Percentiles rank a stretch among this genome's conserved stretches.
These are phyloP conservation scores for Drosophila diplacantha DNA, from an alignment of 2,888 invertebrate genomes.

Conservation along the genomic window DNA sequence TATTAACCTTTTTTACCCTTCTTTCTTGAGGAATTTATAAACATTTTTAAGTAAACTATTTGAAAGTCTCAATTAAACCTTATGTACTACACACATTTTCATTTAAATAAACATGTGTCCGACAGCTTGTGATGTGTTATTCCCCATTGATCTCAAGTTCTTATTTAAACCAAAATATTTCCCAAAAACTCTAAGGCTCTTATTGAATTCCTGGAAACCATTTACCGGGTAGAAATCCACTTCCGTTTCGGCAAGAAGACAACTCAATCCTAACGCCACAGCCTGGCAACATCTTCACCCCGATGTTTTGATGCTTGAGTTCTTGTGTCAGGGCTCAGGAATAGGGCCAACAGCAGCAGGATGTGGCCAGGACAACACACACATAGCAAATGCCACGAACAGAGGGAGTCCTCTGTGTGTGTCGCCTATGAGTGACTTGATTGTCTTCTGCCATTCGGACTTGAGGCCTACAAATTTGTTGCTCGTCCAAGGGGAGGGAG, in stretches of 20 bases:
- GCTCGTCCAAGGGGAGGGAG: constrained; percentile 20
- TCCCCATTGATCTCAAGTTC: constrained; percentile 3
- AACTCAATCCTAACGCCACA: constrained; percentile 27
- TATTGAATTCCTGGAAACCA: constrained; percentile 15
- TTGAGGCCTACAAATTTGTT: constrained; percentile 57
- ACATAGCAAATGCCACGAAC: constrained; percentile 21
- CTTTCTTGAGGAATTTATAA: neutral
- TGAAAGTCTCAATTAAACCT: neutral
- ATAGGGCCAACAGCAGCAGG: constrained; percentile 36
- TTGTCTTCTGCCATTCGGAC: constrained; percentile 54
- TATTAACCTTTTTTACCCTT: no score
- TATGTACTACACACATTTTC: neutral
- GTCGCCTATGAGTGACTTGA: constrained; percentile 46
- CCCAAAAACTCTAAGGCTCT: neutral
- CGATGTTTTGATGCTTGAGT: constrained; percentile 28
- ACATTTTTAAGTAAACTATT: neutral
- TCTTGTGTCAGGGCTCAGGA: constrained; percentile 23
- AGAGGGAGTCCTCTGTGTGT: constrained; percentile 16
- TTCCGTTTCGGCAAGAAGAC: constrained; percentile 9
- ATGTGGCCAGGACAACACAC: constrained; percentile 30
- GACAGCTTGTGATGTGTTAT: constrained; percentile 2
- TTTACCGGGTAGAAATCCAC: constrained; percentile 16
- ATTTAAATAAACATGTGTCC: constrained; percentile 9
- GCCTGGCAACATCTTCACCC: constrained; percentile 35
- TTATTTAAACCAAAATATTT: constrained; percentile 20